Evolutionary conservation across 2,113 vertebrate species (phyloP), one percentile per base, ranked within the genome.

Genomic region (Puffinus mauretanicus): DNA sequence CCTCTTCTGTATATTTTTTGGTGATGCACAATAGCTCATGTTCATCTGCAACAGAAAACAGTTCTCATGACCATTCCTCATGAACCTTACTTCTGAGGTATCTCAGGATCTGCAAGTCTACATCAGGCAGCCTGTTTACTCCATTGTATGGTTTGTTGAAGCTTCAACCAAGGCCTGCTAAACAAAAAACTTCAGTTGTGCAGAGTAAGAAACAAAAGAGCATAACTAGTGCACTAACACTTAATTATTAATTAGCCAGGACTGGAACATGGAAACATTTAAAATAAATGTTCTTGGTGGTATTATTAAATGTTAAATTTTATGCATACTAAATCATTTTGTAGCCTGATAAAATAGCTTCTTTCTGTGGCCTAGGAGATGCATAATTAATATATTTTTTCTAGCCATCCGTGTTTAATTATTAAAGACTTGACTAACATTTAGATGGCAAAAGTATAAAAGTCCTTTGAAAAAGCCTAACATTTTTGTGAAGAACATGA

Each of bases 241-340:
- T 96, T 87, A 92, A 96, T 93, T 96, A 96, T 96, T 96, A 96
- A 97, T 96, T 91, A 93, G 89, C 91, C 61, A 90, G 46, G 92
- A 95, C 46, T 73, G 42, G 49, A 96, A 95, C 64, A 93, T 42
- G 26, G 61, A 97, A 96, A 90, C 67, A 82, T 92, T 94, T 94
- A 82, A 88, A 86, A 92, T 81, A 95, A 96, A 92, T 36, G 58
- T 71, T 91, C 94, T n/a, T 69, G 40, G 17, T 94, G 27, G 55
- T 75, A 77, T 86, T 90, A 96, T 46, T 57, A 87, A 95, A 87
- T 82, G 72, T 75, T 89, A 94, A 92, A 66, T 86, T 95, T 89
- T 94, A 86, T 55, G 60, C 85, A 84, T 66, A 54, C 40, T 76
- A 71, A 94, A 94, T 95, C n/a, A 94, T 87, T 86, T 94, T 86